Base-by-base conservation (phyloP, 2,113 vertebrate genomes). In the Hassar affinis region DNA sequence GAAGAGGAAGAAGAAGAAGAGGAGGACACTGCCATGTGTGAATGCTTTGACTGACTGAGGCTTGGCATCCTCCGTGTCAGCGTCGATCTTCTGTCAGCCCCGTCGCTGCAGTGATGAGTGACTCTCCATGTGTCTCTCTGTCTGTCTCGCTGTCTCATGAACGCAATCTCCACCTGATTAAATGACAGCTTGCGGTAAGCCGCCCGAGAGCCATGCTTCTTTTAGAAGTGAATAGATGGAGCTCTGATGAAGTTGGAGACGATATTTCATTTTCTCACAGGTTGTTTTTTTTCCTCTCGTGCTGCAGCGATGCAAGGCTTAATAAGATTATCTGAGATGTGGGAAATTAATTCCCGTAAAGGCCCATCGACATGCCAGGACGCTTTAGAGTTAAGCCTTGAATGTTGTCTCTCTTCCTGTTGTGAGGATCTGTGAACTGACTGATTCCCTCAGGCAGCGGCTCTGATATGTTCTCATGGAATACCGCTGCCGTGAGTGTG, bases 401-500 rank as follows among this genome's bases (percentile, higher is more conserved):
- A 72, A 62, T 54, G 11, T 79, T 20, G 10, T n/a, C 14, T 35
- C 14, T 81, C 33, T 71, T 52, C 79, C 38, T 52, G 30, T 45
- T 66, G 57, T 20, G 38, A 66, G 57, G 56, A 78, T 81, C 71
- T 59, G 33, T n/a, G 81, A 25, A 78, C 86, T 89, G 83, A 75
- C 85, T 87, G 85, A 51, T 57, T 84, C 86, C 91, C 91, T 89
- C 88, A 81, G 86, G 92, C 90, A 87, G 87, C 84, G 64, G 81
- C 57, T 88, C 87, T 86, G 89, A 86, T 85, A 74, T 88, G 91
- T 83, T 89, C 89, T 90, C 86, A 88, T 87, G 86, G 93, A 93
- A 93, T 91, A 91, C 93, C 93, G 93, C 66, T 66, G 54, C 75
- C 74, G 51, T 69, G 56, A 90, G 90, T 89, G 90, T 90, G 89